Base-by-base conservation (phyloP, 1,140 invertebrate genomes). In the Trichonephila clavipes region DNA sequence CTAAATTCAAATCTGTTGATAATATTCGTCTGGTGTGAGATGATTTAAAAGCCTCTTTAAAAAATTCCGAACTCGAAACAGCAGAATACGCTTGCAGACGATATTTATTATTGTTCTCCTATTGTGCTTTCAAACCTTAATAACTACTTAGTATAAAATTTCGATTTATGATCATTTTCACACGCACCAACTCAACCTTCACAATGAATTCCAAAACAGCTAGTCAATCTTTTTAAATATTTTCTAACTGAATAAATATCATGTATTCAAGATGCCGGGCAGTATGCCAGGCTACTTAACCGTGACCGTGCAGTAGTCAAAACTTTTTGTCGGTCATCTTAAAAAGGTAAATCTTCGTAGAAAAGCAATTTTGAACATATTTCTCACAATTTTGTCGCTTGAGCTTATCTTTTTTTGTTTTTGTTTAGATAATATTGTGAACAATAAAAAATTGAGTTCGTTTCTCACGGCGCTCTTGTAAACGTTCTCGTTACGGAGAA, bases 101-200 rank as follows among this genome's bases (percentile, higher is more conserved):
- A 81, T 77, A 77, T 91, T 91, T 77, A 83, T 91, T 40, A 10
- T 61, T 16, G 18, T 44, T 40, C n/a, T 28, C 34, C 90, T 58
- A 91, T 91, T 91, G 90, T 91, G n/a, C 51, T 83, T 91, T 77
- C 19, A 59, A 81, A 24, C 88, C 28, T 89, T 69, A 87, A 87
- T 83, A 91, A 91, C 77, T 91, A 91, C 90, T 91, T 83, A 91
- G 90, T 91, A 91, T 91, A 91, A 91, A 72, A 83, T 83, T 91
- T 85, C 90, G 61, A 91, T 91, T 91, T 77, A 91, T n/a, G 61
- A n/a, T 58, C 44, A 64, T 85, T 91, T 91, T 91, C 90, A 91
- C 90, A 91, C 90, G 90, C 81, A 51, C 21, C 34, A 66, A 83
- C 69, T 59, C 61, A 83, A 91, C 77, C 90, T 83, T 91, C 40